These are phyloP conservation scores for Bellardia bayeri DNA, from an alignment of 2,888 invertebrate genomes.

Conservation along the genomic window DNA sequence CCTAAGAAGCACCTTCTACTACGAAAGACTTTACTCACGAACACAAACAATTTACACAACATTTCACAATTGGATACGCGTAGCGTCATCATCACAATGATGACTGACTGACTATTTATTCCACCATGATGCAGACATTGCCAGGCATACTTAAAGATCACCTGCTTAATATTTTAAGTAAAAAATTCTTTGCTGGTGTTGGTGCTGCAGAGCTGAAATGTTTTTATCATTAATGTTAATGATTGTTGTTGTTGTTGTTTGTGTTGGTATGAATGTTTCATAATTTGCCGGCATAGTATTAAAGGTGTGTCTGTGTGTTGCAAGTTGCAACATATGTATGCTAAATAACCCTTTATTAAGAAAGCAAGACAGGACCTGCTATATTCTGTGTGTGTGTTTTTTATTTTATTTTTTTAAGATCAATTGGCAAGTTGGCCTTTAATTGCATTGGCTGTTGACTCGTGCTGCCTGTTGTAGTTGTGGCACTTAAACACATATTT, in stretches of 20 bases:
- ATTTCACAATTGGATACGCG: slow-evolving; percentile 18
- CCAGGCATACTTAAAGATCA: slow-evolving; percentile 48
- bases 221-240: slow-evolving; percentile 55
- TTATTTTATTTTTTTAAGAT: slow-evolving; percentile 30
- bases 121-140: slow-evolving; percentile 3
- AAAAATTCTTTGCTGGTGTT: slow-evolving; percentile 18
- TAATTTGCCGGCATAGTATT: slow-evolving; percentile 42
- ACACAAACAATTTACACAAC: not conserved
- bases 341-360: slow-evolving; percentile 62
- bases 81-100: not conserved
- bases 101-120: slow-evolving; percentile 20
- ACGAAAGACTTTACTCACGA: not conserved
- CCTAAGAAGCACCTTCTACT: not conserved
- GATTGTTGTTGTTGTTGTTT: slow-evolving; percentile 20
- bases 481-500: slow-evolving; percentile 51
- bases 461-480: slow-evolving; percentile 66
- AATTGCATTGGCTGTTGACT: slow-evolving; percentile 70
- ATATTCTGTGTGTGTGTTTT: slow-evolving; percentile 41
- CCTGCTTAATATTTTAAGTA: slow-evolving; percentile 53
- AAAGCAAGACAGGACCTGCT: slow-evolving; percentile 64
- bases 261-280: slow-evolving; percentile 21
- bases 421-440: slow-evolving; percentile 69
- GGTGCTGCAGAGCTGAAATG: slow-evolving; percentile 26
- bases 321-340: slow-evolving; percentile 60
- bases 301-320: slow-evolving; percentile 18